Evolutionary conservation across 1,140 invertebrate genomes (phyloP).

Genomic region (Drosophila tsacasi): DNA sequence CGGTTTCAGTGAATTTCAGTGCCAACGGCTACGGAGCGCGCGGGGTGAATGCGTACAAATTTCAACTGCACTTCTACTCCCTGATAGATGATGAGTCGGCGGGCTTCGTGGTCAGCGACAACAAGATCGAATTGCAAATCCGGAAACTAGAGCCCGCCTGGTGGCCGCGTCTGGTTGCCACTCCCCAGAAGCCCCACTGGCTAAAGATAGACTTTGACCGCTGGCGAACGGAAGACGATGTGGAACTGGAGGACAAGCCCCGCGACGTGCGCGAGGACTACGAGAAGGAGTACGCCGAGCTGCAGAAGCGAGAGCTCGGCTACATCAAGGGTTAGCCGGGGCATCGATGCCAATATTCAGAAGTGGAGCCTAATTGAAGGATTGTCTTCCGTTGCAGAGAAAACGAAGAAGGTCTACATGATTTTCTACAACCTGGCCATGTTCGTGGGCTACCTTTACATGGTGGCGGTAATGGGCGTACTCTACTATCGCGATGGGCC

Average conservation of each 20-base stretch:
- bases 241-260: conserved; percentile 88
- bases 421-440: conserved; percentile 96
- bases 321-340: conserved; percentile 89
- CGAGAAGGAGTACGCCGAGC: conserved; percentile 90
- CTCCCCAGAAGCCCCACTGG: conserved; percentile 94
- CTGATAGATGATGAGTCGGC: conserved; percentile 89
- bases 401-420: conserved; percentile 93
- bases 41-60: conserved; percentile 90
- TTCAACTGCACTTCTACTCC: conserved; percentile 90
- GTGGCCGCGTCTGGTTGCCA: conserved; percentile 93
- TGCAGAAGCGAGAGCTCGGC: conserved; percentile 92
- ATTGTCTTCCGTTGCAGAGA: conserved; percentile 86
- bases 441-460: conserved; percentile 94
- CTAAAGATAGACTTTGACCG: conserved; percentile 96
- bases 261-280: conserved; percentile 91
- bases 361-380: background rate
- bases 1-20: conserved; percentile 88
- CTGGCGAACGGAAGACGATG: conserved; percentile 90
- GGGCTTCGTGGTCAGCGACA: conserved; percentile 87
- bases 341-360: conserved; percentile 2
- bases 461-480: conserved; percentile 90
- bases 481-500: conserved; percentile 91
- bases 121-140: conserved; percentile 91
- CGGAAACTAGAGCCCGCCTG: conserved; percentile 89
- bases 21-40: conserved; percentile 90